phyloP scores from a whole-genome alignment of 2,797 vertebrate genomes.

The Poeciliopsis infans region DNA sequence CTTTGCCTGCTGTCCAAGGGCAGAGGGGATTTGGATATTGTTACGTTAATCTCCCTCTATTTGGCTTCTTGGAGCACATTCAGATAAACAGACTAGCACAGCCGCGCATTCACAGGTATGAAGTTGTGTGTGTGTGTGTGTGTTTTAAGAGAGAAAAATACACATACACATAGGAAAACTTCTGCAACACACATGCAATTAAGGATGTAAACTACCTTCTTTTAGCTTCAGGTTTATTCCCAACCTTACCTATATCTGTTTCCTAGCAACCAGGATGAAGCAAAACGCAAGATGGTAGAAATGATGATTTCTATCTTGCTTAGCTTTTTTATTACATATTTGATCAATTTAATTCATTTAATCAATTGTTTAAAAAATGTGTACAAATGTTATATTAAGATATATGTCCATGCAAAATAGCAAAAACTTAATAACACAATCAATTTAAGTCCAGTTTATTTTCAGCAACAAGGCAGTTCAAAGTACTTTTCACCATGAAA shows the following conservation, averaged over 20 bases:
- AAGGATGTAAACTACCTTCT: conserved; percentile 15
- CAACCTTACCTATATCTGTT: neutral
- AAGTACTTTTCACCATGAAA: too few species aligned
- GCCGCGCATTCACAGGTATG: conserved; percentile 8
- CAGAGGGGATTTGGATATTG: conserved; percentile 64
- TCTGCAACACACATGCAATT: neutral
- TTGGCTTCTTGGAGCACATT: conserved; percentile 47
- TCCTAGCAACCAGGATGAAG: neutral
- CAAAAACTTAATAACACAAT: neutral
- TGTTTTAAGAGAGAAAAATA: neutral
- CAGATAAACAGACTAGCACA: conserved; percentile 5
- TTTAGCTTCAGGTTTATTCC: conserved; percentile 20
- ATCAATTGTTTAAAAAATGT: neutral
- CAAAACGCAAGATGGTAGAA: neutral
- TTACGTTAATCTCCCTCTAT: conserved; percentile 65
- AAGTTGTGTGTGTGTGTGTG: neutral
- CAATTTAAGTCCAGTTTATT: neutral
- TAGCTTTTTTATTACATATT: neutral
- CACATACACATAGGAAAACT: neutral
- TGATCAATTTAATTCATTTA: neutral
- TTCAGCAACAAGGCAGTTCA: too few species aligned
- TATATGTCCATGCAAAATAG: neutral
- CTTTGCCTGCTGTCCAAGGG: conserved; percentile 48
- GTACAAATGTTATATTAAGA: neutral
- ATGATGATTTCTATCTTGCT: neutral